Evolutionary conservation across 2,888 invertebrate species (phyloP), one percentile per base, ranked within the genome.

Genomic region (Cynaeus angustus): DNA sequence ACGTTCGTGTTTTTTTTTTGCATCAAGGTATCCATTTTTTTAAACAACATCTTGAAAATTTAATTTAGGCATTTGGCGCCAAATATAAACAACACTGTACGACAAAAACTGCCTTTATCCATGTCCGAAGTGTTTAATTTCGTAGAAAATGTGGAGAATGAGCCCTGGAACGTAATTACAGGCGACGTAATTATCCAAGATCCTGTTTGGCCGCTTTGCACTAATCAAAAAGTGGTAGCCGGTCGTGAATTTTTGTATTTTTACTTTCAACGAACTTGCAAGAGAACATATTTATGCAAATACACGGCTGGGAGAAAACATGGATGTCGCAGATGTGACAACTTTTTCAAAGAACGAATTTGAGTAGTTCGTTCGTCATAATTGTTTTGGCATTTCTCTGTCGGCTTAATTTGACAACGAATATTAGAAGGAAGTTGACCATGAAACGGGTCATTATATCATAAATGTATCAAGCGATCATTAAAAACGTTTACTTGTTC

Each of bases 281-380:
- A 56, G 68, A 67, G 72, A 70, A 72, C 74, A 75, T 76, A 75
- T 76, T 76, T 75, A 76, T 75, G 75, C 75, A 76, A 73, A 76
- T 75, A 43, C 43, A 52, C 55, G 62, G 26, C 21, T 37, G 14
- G 38, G 30, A 52, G 53, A 61, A 50, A 61, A 50, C 28, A 28
- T n/a, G 28, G 10, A 50, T 21, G 28, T 21, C 4, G 21, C 46
- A 1, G 46, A 46, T 10, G 52, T 28, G 33, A 38, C 28, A 28
- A 50, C 8, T n/a, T 37, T 37, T n/a, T n/a, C n/a, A n/a, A n/a
- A n/a, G n/a, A n/a, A 7, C 2, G 21, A 4, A 21, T 21, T 21
- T 21, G 21, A 21, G 21, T n/a, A 21, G 21, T 28, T 28, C 7
- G 28, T 28, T 28, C 33, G 33, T n/a, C n/a, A 33, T 33, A 33